Base-by-base conservation (phyloP, 2,113 vertebrate species). In the Gallinago media region DNA sequence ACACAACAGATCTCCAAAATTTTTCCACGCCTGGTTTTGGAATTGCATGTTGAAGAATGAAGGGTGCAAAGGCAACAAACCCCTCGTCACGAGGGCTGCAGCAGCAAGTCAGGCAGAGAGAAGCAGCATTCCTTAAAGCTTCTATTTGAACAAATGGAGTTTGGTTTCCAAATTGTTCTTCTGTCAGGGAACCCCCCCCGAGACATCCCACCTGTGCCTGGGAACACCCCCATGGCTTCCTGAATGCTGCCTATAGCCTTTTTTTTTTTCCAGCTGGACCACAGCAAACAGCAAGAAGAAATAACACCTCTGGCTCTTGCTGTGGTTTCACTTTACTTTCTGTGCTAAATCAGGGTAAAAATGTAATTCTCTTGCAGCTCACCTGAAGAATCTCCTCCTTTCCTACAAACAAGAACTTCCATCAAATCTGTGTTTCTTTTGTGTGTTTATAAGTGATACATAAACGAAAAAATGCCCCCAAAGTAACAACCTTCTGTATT, bases 81-180 rank as follows among this genome's bases (percentile, higher is more conserved):
- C 52, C 34, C 74, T 40, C 1, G 0, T 32, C 27, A 8, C 94
- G 97, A 97, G 96, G 97, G 95, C 94, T 98, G 95, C 97, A 98
- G 98, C 98, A 98, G 98, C 94, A 95, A 89, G 94, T 98, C 97
- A 97, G 96, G 36, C 4, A 1, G 68, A 97, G 97, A 91, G 97
- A 98, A 98, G 97, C 92, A 98, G 98, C 97, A 97, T 97, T 97
- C 95, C 95, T 97, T 97, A 96, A 98, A 98, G 98, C 98, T 98
- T 44, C 7, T 7, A 21, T 46, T 66, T 59, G 27, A 73, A 98
- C 96, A 97, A 98, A 76, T 98, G 96, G 97, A 98, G 97, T 98
- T 98, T 98, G 97, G 94, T 97, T 98, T 98, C 95, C 96, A 97
- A 97, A 93, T 76, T 44, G 87, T 88, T 94, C 92, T 84, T 79